Conservation (phyloP, 92 coral and sea anemone species). For the Ricordea florida region DNA sequence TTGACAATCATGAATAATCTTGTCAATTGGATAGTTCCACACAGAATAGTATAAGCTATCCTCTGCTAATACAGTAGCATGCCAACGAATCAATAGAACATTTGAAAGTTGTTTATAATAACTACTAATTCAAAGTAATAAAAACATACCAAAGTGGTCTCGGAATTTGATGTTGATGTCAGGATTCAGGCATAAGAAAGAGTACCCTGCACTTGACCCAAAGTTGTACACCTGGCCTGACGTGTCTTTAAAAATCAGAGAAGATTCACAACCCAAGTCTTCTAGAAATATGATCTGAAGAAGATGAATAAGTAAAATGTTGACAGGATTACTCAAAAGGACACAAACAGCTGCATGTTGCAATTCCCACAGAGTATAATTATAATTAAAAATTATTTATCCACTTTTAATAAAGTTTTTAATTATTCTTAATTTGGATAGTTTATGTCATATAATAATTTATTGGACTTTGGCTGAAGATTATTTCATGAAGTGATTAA, state of each 20-base stretch:
- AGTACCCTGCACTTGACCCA: constrained; percentile 55
- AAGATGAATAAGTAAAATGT: too few relatives aligned
- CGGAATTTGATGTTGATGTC: constrained; percentile 54
- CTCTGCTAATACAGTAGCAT: too few relatives aligned
- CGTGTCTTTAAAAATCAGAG: constrained; percentile 38
- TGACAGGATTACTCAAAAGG: too few relatives aligned
- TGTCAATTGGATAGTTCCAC: too few relatives aligned
- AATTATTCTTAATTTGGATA: neutral
- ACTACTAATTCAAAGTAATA: neutral
- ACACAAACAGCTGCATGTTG: too few relatives aligned
- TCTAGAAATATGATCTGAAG: constrained; percentile 43
- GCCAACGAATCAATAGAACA: too few relatives aligned
- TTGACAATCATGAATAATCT: too few relatives aligned
- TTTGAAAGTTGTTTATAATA: neutral
- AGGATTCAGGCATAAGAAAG: constrained; percentile 55
- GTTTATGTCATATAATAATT: neutral
- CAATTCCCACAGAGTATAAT: too few relatives aligned
- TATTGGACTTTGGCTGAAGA: neutral
- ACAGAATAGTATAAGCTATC: too few relatives aligned
- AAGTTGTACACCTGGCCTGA: constrained; percentile 60
- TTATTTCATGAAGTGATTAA: neutral
- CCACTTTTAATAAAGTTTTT: neutral
- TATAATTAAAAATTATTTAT: too few relatives aligned
- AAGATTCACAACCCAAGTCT: constrained; percentile 52
- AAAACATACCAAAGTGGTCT: constrained; percentile 41